Evolutionary conservation across 2,888 invertebrate species (phyloP).

Genomic region (Limenitis camilla): DNA sequence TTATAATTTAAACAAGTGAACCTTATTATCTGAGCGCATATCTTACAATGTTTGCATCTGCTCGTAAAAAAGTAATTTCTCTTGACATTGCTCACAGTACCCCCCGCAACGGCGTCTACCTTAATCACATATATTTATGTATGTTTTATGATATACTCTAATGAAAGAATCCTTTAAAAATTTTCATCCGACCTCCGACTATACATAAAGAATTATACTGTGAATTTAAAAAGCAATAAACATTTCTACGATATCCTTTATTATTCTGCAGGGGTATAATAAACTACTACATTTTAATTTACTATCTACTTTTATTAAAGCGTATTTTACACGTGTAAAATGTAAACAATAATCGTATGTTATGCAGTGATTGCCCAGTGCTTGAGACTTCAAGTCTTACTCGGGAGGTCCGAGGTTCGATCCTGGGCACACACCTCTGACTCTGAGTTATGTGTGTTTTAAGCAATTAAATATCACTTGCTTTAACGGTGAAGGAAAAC

Average conservation of each 20-base stretch:
- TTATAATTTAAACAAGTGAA: slow-evolving; percentile 51
- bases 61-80: slow-evolving; percentile 53
- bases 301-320: not conserved
- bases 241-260: slow-evolving; percentile 24
- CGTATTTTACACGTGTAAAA: too few relatives aligned
- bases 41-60: slow-evolving; percentile 55
- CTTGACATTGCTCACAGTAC: slow-evolving; percentile 40
- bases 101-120: slow-evolving; percentile 54
- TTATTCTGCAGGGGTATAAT: slow-evolving; percentile 25
- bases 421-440: too few relatives aligned
- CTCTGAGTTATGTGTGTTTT: too few relatives aligned
- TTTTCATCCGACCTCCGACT: slow-evolving; percentile 39
- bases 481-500: too few relatives aligned
- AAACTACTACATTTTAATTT: slow-evolving; percentile 15
- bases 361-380: too few relatives aligned
- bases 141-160: slow-evolving; percentile 55
- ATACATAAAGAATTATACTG: slow-evolving; percentile 36
- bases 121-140: slow-evolving; percentile 67
- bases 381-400: too few relatives aligned
- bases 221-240: slow-evolving; percentile 34
- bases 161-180: slow-evolving; percentile 50
- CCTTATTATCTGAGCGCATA: slow-evolving; percentile 39
- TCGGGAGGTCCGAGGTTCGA: too few relatives aligned
- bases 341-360: too few relatives aligned
- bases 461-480: too few relatives aligned